Conservation (phyloP, 2,113 vertebrate species). For the Ceuthmochares aereus region DNA sequence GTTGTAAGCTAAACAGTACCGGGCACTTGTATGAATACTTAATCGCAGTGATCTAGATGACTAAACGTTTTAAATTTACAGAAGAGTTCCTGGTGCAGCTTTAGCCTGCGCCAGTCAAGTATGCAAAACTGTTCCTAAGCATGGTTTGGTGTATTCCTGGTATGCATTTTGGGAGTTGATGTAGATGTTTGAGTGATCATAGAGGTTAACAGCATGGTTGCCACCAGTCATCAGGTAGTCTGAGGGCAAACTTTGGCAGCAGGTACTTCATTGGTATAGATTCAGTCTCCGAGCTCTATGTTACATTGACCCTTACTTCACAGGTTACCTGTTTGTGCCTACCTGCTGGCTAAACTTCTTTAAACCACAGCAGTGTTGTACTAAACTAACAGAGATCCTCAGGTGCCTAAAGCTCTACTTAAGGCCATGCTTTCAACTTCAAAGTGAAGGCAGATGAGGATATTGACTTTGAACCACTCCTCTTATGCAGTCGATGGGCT, state of each 20-base stretch:
- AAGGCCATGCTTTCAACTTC: not conserved
- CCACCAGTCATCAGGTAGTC: not conserved
- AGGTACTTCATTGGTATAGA: not conserved
- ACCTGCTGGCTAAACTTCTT: not conserved
- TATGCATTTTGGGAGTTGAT: accelerated
- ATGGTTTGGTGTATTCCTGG: not conserved
- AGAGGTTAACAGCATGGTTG: not conserved
- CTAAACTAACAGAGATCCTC: not conserved
- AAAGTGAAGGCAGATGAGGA: not conserved
- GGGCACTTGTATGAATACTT: not conserved
- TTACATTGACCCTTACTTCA: not conserved
- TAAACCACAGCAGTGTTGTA: accelerated
- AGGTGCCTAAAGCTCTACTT: not conserved
- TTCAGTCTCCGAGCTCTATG: not conserved
- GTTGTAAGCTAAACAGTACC: not conserved
- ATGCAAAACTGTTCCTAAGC: not conserved
- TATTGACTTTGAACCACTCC: not conserved
- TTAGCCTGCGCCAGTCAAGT: not conserved
- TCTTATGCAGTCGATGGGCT: accelerated
- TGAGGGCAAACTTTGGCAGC: not conserved
- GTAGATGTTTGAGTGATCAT: not conserved
- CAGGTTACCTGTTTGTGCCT: not conserved
- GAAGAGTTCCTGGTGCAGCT: not conserved
- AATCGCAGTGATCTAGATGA: not conserved
- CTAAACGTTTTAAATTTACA: not conserved